phyloP scores from a whole-genome alignment of 2,888 invertebrate genomes.

The Smittia sp. region DNA sequence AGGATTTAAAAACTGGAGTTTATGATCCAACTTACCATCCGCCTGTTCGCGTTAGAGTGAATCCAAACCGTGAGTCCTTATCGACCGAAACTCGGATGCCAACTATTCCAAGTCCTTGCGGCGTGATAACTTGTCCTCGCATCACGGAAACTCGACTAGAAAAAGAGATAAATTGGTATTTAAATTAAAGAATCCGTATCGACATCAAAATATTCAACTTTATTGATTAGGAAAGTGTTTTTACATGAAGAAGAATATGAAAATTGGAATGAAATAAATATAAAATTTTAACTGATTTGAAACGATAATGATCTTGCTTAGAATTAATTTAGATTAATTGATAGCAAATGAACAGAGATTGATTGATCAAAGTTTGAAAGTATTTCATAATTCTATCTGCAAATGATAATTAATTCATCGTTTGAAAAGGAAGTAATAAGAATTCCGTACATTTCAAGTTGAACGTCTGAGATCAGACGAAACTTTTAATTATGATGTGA shows the following conservation, averaged over 20 bases:
- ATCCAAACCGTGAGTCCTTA: conserved; percentile 90
- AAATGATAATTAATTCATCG: too few relatives aligned
- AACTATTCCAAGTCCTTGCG: conserved; percentile 92
- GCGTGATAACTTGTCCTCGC: conserved; percentile 93
- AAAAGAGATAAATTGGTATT: conserved; percentile 44
- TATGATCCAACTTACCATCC: conserved; percentile 80
- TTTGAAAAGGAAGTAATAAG: too few relatives aligned
- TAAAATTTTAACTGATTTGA: conserved; percentile 16
- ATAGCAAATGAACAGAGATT: too few relatives aligned
- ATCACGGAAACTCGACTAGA: conserved; percentile 97
- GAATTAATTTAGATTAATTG: too few relatives aligned
- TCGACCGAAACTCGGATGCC: conserved; percentile 97
- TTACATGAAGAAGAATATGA: conserved; percentile 28
- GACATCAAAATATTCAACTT: conserved; percentile 4
- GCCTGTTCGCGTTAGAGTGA: conserved; percentile 88
- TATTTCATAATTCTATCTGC: too few relatives aligned
- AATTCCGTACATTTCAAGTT: too few relatives aligned
- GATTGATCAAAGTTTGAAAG: too few relatives aligned
- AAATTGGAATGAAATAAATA: conserved; percentile 39
- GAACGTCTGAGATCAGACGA: too few relatives aligned
- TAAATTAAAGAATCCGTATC: not conserved
- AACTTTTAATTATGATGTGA: too few relatives aligned
- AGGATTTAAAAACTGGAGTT: conserved; percentile 39
- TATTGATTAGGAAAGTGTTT: not conserved
- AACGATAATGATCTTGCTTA: not conserved